Evolutionary conservation across 2,888 invertebrate genomes (phyloP), one percentile per base, ranked within the genome.

Genomic region (Bellardia bayeri): DNA sequence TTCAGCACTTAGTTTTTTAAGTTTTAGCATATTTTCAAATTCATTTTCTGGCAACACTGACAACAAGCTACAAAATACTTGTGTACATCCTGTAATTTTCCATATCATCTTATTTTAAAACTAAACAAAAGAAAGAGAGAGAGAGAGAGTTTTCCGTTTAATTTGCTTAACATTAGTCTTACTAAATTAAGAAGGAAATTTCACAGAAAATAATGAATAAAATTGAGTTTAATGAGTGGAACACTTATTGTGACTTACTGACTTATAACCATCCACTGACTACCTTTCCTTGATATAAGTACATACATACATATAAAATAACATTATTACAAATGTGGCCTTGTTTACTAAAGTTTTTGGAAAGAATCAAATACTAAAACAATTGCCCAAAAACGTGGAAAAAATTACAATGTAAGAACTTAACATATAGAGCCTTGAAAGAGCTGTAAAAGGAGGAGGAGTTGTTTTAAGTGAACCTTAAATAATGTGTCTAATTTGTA

Each of bases 301-400:
- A 45, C 4, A 4, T 54, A 11, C 7, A 16, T 54, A 45, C 4
- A 4, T n/a, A 51, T 45, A 51, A 51, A 56, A 79, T 58, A 79
- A 68, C 37, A 72, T 79, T 72, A 79, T 72, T 74, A 69, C 30
- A 71, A 42, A 63, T 40, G n/a, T 72, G 81, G n/a, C 85, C 85
- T 85, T 85, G 75, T 64, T 40, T 40, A 68, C 68, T 16, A 63
- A 81, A 23, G 66, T 45, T 58, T 30, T 11, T n/a, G 13, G 14
- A 72, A 66, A 42, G 16, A 45, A 66, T 37, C 1, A 54, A 51
- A 75, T 16, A 58, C 42, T 7, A 42, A 13, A 72, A 5, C 45
- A 75, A 45, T 42, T 51, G 54, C 4, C 14, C 33, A 51, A 76
- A 63, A 63, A 13, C n/a, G 8, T 6, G 11, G 6, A 14, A 37